Base-by-base conservation (phyloP, 2,113 vertebrate genomes). In the Tetrax tetrax region DNA sequence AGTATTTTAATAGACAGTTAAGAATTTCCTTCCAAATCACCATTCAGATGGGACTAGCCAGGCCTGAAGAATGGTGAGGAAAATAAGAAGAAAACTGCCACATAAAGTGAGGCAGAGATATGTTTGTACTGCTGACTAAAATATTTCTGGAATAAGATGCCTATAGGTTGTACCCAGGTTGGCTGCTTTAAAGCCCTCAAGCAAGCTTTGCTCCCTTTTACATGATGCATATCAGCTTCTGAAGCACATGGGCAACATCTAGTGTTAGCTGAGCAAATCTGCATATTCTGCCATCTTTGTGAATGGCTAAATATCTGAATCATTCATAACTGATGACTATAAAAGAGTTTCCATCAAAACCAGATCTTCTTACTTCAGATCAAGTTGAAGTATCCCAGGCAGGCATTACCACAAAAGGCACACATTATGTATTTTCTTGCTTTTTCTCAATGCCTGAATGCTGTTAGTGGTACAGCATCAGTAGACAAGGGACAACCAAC, bases 241-340 rank as follows among this genome's bases (percentile, higher is more conserved):
- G 53, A 77, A 84, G 68, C 27, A 64, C 66, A 45, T 21, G 51
- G 25, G 91, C 74, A 94, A 23, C 96, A 95, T 60, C 96, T 97
- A 91, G 94, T 47, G 95, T 87, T 93, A 68, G 33, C 13, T 51
- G 37, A 31, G 23, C 17, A 25, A 47, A 15, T 77, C 18, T 64
- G 68, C 82, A 54, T 23, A 37, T 59, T 69, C 19, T 0, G 1
- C 14, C 14, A 48, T 16, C 41, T 33, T 57, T 0, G 0, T 11
- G 27, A 59, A 43, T 0, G 4, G 29, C 4, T 83, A 9, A 43
- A 61, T 8, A 41, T 14, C 53, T 37, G 24, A 29, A 50, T 54
- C 57, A 14, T 1, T 14, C 23, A 38, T 17, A 27, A 27, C 15
- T 6, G 3, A 33, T 8, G 6, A 63, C 25, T 77, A 4, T 22